phyloP scores from a whole-genome alignment of 2,888 invertebrate species.

The Gymnocheta viridis region DNA sequence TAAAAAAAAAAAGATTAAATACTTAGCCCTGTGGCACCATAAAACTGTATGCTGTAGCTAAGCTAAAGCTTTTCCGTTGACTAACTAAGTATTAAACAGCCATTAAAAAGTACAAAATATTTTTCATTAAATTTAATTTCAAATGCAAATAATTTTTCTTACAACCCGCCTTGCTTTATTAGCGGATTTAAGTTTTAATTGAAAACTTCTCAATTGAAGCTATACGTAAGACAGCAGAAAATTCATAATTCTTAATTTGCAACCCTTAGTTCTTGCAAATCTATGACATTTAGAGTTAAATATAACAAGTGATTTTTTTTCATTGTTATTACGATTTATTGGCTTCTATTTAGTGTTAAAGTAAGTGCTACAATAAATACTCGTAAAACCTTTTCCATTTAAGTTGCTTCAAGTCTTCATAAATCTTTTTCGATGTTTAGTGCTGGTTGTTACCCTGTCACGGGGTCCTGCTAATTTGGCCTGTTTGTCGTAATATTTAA shows the following conservation, averaged over 20 bases:
- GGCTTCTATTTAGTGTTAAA: slow-evolving; percentile 16
- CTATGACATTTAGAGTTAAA: not conserved
- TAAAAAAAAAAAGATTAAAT: slow-evolving; percentile 16
- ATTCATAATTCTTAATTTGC: slow-evolving; percentile 26
- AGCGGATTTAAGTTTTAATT: slow-evolving; percentile 59
- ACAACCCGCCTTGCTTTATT: not conserved
- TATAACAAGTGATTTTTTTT: slow-evolving; percentile 30
- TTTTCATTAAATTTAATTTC: slow-evolving; percentile 23
- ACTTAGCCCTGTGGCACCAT: slow-evolving; percentile 53
- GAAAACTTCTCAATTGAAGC: slow-evolving; percentile 55
- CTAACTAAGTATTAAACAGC: not conserved
- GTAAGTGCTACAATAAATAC: not conserved
- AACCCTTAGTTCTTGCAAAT: slow-evolving; percentile 10
- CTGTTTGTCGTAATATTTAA: slow-evolving; percentile 1
- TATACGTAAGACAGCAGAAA: slow-evolving; percentile 33
- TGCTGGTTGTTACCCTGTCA: slow-evolving; percentile 25
- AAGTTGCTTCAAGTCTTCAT: slow-evolving; percentile 50
- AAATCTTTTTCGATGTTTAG: slow-evolving; percentile 42
- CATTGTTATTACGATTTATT: slow-evolving; percentile 21
- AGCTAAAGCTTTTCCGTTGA: slow-evolving; percentile 32
- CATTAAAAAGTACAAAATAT: not conserved
- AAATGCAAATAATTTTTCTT: slow-evolving; percentile 23
- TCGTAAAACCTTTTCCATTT: not conserved
- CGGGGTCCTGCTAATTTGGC: not conserved
- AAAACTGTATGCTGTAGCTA: slow-evolving; percentile 36